Evolutionary conservation across 1,140 invertebrate species (phyloP).

Genomic region (Musca domestica): DNA sequence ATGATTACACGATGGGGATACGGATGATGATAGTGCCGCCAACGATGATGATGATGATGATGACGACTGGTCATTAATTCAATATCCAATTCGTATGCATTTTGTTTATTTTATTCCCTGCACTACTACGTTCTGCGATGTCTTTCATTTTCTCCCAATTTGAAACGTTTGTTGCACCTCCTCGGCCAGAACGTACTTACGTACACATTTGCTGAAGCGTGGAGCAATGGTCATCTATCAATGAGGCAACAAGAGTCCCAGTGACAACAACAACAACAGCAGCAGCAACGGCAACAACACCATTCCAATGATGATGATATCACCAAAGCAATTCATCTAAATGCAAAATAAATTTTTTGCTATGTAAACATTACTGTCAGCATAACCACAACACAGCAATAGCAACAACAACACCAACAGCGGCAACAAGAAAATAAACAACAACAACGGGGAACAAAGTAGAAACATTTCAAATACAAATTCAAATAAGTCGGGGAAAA

Average conservation of each 20-base stretch:
- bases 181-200: too few relatives aligned
- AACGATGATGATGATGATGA: too few relatives aligned
- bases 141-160: neutral
- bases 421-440: conserved; percentile 8
- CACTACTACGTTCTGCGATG: neutral
- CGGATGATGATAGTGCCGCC: too few relatives aligned
- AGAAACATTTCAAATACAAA: too few relatives aligned
- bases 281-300: too few relatives aligned
- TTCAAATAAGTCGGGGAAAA: too few relatives aligned
- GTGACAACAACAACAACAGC: too few relatives aligned
- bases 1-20: too few relatives aligned
- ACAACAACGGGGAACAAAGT: neutral
- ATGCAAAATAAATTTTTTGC: conserved; percentile 14
- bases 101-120: conserved; percentile 4
- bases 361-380: conserved; percentile 11
- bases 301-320: conserved; percentile 1
- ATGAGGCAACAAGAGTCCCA: neutral
- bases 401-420: neutral
- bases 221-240: conserved; percentile 15
- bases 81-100: conserved; percentile 4
- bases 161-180: conserved; percentile 8
- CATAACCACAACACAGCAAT: conserved; percentile 12
- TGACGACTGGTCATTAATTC: neutral
- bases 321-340: conserved; percentile 20
- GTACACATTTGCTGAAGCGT: too few relatives aligned